A percentile compares a stretch with the other conserved stretches of the same genome.
Conservation (phyloP, 2,888 invertebrate genomes). For the Drosophila nr. perissopoda region DNA sequence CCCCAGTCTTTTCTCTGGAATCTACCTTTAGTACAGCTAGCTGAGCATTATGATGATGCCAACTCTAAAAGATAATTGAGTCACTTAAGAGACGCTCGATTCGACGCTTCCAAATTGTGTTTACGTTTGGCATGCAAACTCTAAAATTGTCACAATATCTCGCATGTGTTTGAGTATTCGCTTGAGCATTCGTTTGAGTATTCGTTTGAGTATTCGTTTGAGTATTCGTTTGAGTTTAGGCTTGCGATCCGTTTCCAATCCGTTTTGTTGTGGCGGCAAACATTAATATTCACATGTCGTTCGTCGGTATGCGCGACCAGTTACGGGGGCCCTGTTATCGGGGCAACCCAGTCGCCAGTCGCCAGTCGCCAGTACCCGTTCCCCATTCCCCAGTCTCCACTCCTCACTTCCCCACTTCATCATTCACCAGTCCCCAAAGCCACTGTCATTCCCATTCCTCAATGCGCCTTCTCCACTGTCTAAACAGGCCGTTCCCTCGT, state of each 20-base stretch:
- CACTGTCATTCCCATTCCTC: constrained; percentile 6
- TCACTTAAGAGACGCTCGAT: constrained; percentile 8
- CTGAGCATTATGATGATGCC: not conserved
- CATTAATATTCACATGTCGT: constrained; percentile 83
- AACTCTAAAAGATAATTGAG: not conserved
- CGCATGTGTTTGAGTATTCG: constrained; percentile 14
- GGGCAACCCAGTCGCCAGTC: constrained; percentile 25
- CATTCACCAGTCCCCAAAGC: not conserved
- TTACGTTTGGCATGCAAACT: constrained; percentile 33
- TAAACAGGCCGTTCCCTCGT: constrained; percentile 43
- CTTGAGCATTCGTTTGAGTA: constrained; percentile 10
- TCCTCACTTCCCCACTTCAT: not conserved
- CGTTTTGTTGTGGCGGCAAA: constrained; percentile 62
- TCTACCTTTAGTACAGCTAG: not conserved
- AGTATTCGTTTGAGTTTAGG: constrained; percentile 4
- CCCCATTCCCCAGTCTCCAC: constrained; percentile 1
- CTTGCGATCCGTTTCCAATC: constrained; percentile 49
- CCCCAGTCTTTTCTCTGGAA: not conserved
- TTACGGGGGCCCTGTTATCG: constrained; percentile 22
- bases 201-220: constrained; percentile 27
- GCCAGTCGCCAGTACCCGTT: constrained; percentile 5
- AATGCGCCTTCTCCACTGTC: constrained; percentile 19
- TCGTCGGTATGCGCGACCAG: constrained; percentile 64
- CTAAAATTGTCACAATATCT: constrained; percentile 67
- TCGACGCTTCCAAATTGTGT: constrained; percentile 1